Evolutionary conservation across 2,797 vertebrate genomes (phyloP).

Genomic region (Podarcis lilfordi): DNA sequence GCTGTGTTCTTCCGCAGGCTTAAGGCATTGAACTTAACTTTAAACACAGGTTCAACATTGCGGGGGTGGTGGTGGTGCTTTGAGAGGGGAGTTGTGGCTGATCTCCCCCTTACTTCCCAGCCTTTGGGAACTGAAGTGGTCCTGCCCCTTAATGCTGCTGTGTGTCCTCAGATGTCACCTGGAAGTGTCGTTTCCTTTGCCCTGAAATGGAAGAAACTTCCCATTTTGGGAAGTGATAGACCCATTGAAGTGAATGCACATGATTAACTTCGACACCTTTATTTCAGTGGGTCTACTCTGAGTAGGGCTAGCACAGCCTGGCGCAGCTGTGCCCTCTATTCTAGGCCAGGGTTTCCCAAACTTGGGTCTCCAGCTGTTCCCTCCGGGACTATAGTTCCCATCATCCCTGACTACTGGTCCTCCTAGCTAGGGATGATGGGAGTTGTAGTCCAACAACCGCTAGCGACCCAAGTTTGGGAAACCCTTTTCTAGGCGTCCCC

Average conservation of each 20-base stretch:
- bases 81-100: neutral
- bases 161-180: neutral
- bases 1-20: neutral
- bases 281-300: no score
- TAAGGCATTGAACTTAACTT: neutral
- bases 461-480: no score
- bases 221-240: neutral
- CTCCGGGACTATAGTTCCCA: no score
- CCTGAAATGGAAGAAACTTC: neutral
- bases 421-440: no score
- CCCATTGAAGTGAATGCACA: no score
- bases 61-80: no score
- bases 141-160: neutral
- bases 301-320: no score
- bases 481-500: no score
- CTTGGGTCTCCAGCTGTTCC: neutral
- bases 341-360: neutral
- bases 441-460: no score
- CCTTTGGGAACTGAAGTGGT: neutral
- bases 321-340: no score
- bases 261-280: no score
- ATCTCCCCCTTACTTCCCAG: neutral
- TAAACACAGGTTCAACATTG: no score
- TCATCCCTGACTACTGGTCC: neutral
- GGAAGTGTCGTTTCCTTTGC: neutral